phyloP scores from a whole-genome alignment of 2,113 vertebrate species.

The Carassius auratus region DNA sequence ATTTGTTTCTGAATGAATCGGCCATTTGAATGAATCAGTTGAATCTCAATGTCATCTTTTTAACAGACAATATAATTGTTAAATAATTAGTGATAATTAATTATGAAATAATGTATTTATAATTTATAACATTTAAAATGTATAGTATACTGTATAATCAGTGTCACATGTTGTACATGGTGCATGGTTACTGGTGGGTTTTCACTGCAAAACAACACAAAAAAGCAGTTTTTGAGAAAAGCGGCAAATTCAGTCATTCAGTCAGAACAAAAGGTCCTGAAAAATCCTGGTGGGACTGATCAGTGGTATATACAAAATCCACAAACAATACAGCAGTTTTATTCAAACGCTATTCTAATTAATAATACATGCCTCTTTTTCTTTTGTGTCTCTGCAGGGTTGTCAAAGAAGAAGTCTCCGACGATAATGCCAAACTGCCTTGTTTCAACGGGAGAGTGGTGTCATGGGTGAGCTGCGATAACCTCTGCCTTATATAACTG shows the following conservation, averaged over 20 bases:
- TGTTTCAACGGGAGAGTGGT: slow-evolving; percentile 98
- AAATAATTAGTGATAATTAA: background rate
- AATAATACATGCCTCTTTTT: slow-evolving; percentile 15
- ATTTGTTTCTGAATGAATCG: no score
- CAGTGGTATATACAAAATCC: background rate
- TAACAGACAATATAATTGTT: background rate
- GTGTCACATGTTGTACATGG: background rate
- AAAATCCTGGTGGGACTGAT: background rate
- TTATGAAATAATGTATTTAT: background rate
- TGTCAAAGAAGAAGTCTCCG: slow-evolving; percentile 97
- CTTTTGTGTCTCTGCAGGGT: slow-evolving; percentile 77
- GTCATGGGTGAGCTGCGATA: slow-evolving; percentile 86
- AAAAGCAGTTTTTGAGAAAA: background rate
- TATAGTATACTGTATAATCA: background rate
- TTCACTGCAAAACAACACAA: background rate
- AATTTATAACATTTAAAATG: background rate
- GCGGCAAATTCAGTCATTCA: background rate
- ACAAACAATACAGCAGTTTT: background rate
- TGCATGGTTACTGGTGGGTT: background rate
- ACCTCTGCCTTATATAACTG: slow-evolving; percentile 16
- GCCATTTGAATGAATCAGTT: no score
- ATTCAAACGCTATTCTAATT: background rate
- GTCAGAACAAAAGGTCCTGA: background rate
- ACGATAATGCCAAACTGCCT: slow-evolving; percentile 93
- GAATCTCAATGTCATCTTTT: no score